Percentiles rank a stretch among this genome's conserved stretches.
These are phyloP conservation scores for Hycleus cichorii DNA, from an alignment of 1,140 invertebrate genomes.

Conservation along the genomic window DNA sequence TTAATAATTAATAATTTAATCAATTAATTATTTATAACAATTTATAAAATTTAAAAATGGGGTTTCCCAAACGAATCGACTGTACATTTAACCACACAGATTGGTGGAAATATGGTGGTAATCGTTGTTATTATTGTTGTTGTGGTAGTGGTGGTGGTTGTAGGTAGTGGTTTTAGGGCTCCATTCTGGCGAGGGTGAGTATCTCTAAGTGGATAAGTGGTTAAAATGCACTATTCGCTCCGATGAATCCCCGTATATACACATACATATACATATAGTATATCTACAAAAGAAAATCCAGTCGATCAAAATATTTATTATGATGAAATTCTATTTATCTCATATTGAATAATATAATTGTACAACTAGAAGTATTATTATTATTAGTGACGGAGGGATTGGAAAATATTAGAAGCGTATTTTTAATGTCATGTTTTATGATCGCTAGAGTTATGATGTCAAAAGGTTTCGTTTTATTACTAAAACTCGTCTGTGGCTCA, in stretches of 20 bases:
- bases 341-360: neutral
- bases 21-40: too few relatives aligned
- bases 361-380: constrained; percentile 1
- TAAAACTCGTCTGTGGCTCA: constrained; percentile 18
- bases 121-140: too few relatives aligned
- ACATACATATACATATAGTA: constrained; percentile 5
- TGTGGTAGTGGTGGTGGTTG: too few relatives aligned
- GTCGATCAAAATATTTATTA: neutral
- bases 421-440: constrained; percentile 41
- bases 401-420: constrained; percentile 34
- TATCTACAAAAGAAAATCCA: constrained; percentile 26
- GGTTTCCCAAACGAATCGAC: too few relatives aligned
- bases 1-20: too few relatives aligned
- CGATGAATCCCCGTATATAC: constrained; percentile 35
- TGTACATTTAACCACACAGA: too few relatives aligned
- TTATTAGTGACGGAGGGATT: constrained; percentile 18
- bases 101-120: too few relatives aligned
- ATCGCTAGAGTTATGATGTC: constrained; percentile 37
- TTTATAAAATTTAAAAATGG: too few relatives aligned
- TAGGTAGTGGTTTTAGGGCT: too few relatives aligned
- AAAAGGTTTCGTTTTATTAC: constrained; percentile 33
- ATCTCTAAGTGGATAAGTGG: constrained; percentile 39
- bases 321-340: neutral
- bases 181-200: neutral
- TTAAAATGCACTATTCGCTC: constrained; percentile 38